These are phyloP conservation scores for Vidua chalybeata DNA, from an alignment of 2,113 vertebrate genomes.

Conservation along the genomic window DNA sequence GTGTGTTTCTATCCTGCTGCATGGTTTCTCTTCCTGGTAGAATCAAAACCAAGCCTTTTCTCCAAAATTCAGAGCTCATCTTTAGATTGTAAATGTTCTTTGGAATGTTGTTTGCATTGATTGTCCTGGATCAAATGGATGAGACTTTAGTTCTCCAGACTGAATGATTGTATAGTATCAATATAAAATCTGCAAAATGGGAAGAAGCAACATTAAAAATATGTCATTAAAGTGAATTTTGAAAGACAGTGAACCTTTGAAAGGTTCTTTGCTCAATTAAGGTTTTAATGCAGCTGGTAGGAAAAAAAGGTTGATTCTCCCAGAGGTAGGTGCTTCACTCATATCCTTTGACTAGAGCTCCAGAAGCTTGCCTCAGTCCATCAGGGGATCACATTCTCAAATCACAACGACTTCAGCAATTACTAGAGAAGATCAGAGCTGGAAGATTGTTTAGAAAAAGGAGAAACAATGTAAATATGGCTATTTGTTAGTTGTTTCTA, in stretches of 20 bases:
- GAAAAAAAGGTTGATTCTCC: not conserved
- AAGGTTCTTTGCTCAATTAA: not conserved
- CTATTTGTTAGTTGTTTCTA: not conserved
- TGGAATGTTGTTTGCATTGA: not conserved
- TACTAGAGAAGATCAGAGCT: not conserved
- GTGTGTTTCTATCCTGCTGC: not conserved
- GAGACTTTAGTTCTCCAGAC: not conserved
- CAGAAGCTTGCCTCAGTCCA: not conserved
- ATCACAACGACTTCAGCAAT: not conserved
- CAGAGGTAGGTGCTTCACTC: not conserved
- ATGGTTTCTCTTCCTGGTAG: not conserved
- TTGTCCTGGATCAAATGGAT: not conserved
- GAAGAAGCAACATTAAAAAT: not conserved
- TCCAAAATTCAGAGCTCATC: not conserved
- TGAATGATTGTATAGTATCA: not conserved
- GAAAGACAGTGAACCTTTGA: not conserved
- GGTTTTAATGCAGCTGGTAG: slow-evolving; percentile 8
- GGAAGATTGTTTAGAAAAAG: not conserved
- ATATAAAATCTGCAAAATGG: not conserved
- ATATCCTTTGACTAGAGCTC: not conserved
- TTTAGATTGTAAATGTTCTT: not conserved
- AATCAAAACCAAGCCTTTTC: not conserved
- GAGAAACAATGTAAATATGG: not conserved
- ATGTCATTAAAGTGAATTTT: not conserved
- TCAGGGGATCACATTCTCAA: not conserved